Evolutionary conservation across 2,888 invertebrate species (phyloP), one percentile per base, ranked within the genome.

Genomic region (Unio pictorum): DNA sequence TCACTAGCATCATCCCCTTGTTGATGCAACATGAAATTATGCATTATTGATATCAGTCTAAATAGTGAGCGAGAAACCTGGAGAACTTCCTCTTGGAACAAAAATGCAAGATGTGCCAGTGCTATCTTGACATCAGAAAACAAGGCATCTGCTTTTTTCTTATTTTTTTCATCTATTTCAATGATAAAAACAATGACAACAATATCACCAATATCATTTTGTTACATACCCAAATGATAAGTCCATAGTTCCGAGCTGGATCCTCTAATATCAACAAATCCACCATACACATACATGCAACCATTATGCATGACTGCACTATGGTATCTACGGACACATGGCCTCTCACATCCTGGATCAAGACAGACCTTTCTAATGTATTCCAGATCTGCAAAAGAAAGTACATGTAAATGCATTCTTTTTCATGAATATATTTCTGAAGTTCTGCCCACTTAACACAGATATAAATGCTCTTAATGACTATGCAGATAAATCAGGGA

Each of bases 221-320:
- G 26, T 23, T 11, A 81, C 90, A 90, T 90, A 95, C 96, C 95
- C 80, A 95, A 95, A 90, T 95, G 94, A 87, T 95, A 96, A 4
- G 94, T 94, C 96, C 96, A 96, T 7, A 96, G 91, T 89, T 96
- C 96, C 67, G 94, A 93, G 26, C 94, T 94, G 61, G 96, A 95
- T 11, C 96, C 96, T 68, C 94, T 92, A 74, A 96, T 91, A 89
- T 96, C 96, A 87, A 94, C 94, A 90, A 95, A 96, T 6, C 96
- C 96, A 7, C 96, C 96, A 89, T 95, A 96, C 77, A 96, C 92
- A 73, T 95, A 92, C 93, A 96, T 94, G 80, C 93, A 92, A 79
- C 94, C 94, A 73, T 93, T 92, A 86, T 95, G 94, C 62, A 95
- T 93, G 71, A 95, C 92, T 23, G 96, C 95, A 0, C 95, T 93